Evolutionary conservation across 2,797 vertebrate species (phyloP).

Genomic region (Acipenser oxyrinchus): DNA sequence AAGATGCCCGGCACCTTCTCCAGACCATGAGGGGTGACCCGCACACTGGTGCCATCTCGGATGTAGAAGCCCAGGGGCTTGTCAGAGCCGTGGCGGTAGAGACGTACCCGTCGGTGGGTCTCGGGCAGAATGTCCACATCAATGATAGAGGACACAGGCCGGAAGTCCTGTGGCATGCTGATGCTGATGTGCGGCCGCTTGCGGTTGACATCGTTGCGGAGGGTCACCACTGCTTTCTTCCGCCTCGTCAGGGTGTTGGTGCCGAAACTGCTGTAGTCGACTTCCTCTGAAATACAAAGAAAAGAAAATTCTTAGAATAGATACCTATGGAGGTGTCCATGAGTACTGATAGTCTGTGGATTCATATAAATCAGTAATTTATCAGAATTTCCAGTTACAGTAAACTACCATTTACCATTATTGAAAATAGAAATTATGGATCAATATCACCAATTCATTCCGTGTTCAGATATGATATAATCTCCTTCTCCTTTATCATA

Average conservation of each 20-base stretch:
- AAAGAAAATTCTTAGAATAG: not conserved
- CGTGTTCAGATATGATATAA: too few relatives aligned
- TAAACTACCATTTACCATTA: too few relatives aligned
- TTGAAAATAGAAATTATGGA: too few relatives aligned
- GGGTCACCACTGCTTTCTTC: conserved; percentile 79
- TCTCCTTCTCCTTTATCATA: too few relatives aligned
- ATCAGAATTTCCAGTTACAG: not conserved
- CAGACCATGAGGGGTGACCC: conserved; percentile 89
- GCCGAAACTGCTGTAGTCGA: conserved; percentile 82
- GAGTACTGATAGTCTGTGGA: not conserved
- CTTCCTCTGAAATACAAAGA: conserved; percentile 73
- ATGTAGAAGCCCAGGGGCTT: conserved; percentile 96
- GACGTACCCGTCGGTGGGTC: conserved; percentile 84
- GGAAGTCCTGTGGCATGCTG: conserved; percentile 90
- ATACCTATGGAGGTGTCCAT: not conserved
- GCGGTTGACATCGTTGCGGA: conserved; percentile 80
- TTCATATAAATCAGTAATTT: not conserved
- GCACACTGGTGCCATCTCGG: conserved; percentile 84
- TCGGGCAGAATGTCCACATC: conserved; percentile 96
- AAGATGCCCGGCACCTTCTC: conserved; percentile 96
- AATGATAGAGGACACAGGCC: conserved; percentile 93
- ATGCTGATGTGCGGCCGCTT: conserved; percentile 87
- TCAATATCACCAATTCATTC: too few relatives aligned
- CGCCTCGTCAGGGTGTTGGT: conserved; percentile 79
- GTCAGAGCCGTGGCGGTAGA: conserved; percentile 88